Evolutionary conservation across 2,797 vertebrate genomes (phyloP), one percentile per base, ranked within the genome.

Genomic region (Neosalanx taihuensis): DNA sequence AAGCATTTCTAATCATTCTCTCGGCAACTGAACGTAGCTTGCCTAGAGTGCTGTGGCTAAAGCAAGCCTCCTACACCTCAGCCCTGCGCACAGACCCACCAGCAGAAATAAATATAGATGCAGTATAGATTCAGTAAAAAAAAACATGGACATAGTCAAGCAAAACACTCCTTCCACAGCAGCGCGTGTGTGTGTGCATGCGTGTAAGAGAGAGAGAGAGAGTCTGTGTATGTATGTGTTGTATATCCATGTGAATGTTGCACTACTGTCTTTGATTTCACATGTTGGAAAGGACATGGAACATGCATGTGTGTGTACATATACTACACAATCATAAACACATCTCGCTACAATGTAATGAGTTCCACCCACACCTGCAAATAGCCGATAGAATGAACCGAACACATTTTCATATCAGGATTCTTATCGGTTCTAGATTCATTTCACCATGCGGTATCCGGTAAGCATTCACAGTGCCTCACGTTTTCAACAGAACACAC

Each of bases 1-100:
- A 90, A 79, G 6, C 82, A 88, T 90, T 91, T 88, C 86, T 90
- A 92, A 92, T 91, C 84, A 87, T 90, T 89, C 82, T 79, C 84
- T 41, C 60, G 82, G 82, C 83, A 86, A 85, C 79, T 81, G 56
- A 85, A 86, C 85, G 87, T 20, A 81, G 81, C 76, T 9, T 68
- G 79, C 86, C 80, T 71, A 75, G 78, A 80, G 84, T 87, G 85
- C 84, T 83, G 83, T 84, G 81, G 88, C 81, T 84, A 85, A 85
- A 73, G 77, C 75, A 72, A 80, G 79, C 53, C 70, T 77, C 30
- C 74, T 59, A 62, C 64, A 76, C 73, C 69, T 69, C 61, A 33
- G 31, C n/a, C 30, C n/a, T 58, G 13, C 69, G 61, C 71, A 15
- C 71, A 66, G 69, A 72, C 53, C 60, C 35, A 46, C 31, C 59